Conservation (phyloP, 2,888 invertebrate species). For the Drosophila nr. perissopoda region DNA sequence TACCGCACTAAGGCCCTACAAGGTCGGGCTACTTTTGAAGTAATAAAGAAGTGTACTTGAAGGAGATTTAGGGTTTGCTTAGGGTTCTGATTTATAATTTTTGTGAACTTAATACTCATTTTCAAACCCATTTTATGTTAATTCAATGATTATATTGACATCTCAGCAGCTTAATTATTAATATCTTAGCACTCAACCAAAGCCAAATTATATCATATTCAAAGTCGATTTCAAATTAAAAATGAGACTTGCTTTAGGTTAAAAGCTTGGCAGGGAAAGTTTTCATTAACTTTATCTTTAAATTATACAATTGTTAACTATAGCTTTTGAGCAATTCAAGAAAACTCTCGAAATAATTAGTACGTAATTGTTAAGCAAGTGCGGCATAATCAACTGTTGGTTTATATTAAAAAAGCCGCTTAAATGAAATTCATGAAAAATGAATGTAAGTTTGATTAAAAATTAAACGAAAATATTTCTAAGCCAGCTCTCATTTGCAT, state of each 20-base stretch:
- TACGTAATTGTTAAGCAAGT: slow-evolving; percentile 26
- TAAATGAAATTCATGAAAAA: slow-evolving; percentile 22
- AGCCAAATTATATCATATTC: not conserved
- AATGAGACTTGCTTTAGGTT: not conserved
- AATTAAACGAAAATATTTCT: slow-evolving; percentile 42
- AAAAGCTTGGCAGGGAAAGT: not conserved
- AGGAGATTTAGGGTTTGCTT: too few species aligned
- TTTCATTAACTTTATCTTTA: not conserved
- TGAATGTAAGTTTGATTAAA: slow-evolving; percentile 32
- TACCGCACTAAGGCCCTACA: not conserved
- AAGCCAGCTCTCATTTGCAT: slow-evolving; percentile 44
- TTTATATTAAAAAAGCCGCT: slow-evolving; percentile 9
- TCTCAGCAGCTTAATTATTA: not conserved
- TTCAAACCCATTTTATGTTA: not conserved
- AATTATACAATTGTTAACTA: slow-evolving; percentile 5
- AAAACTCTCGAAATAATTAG: slow-evolving; percentile 17
- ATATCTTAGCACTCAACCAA: not conserved
- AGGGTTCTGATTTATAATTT: not conserved
- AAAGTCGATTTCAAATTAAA: not conserved
- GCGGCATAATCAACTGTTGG: slow-evolving; percentile 21
- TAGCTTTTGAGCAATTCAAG: not conserved
- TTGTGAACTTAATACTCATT: not conserved
- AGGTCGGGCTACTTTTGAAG: not conserved
- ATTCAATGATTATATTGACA: not conserved
- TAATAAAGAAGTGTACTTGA: too few species aligned